Percentiles rank a stretch among this genome's conserved stretches.
These are phyloP conservation scores for Protophormia terraenovae DNA, from an alignment of 2,888 invertebrate species.

Conservation along the genomic window DNA sequence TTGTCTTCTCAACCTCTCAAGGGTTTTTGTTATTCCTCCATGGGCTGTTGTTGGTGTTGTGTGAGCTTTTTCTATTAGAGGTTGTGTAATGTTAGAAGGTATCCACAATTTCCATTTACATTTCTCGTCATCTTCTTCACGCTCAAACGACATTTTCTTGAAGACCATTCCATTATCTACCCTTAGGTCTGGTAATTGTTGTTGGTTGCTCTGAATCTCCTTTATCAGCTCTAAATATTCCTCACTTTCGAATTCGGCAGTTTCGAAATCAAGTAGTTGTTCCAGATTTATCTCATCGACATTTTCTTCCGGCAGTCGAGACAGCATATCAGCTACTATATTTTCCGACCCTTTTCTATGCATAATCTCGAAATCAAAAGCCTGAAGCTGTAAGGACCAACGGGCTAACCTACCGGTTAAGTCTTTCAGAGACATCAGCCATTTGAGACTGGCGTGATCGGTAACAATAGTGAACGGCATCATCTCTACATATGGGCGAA, in stretches of 20 bases:
- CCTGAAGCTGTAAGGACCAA: conserved; percentile 12
- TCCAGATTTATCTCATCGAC: too few relatives aligned
- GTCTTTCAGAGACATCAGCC: neutral
- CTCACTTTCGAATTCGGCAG: too few relatives aligned
- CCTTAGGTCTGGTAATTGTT: too few relatives aligned
- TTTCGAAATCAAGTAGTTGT: too few relatives aligned
- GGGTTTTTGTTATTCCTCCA: too few relatives aligned
- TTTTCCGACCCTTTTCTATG: neutral
- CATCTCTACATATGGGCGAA: neutral
- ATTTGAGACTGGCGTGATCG: neutral
- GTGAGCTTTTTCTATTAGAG: neutral
- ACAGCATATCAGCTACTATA: neutral
- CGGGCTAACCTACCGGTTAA: neutral
- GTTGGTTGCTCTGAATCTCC: too few relatives aligned
- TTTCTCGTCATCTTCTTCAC: neutral
- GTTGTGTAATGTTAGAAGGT: neutral
- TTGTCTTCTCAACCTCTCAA: too few relatives aligned
- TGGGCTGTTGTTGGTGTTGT: too few relatives aligned
- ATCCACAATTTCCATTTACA: neutral
- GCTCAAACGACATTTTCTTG: neutral
- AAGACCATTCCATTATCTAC: neutral
- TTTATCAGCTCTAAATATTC: too few relatives aligned
- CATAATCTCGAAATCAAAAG: neutral
- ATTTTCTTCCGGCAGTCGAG: too few relatives aligned
- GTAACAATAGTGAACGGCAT: too few relatives aligned